Conservation (phyloP, 2,797 vertebrate genomes). For the Sorex maritimensis region DNA sequence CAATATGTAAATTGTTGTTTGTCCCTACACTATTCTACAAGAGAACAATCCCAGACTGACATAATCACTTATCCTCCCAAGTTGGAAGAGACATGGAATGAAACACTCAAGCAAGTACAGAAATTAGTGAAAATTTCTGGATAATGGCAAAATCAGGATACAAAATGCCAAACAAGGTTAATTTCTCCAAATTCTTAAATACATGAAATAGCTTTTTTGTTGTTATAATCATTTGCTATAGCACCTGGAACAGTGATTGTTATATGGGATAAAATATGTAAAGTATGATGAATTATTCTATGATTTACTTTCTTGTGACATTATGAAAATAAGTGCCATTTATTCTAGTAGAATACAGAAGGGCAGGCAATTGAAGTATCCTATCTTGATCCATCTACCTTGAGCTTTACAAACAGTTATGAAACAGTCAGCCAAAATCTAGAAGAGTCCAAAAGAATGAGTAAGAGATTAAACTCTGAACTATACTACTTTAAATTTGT, state of each 20-base stretch:
- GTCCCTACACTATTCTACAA: conserved; percentile 40
- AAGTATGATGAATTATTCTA: not conserved
- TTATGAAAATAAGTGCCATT: not conserved
- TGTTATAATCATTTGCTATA: not conserved
- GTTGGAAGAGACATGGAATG: not conserved
- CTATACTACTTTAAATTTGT: conserved; percentile 3
- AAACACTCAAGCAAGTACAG: not conserved
- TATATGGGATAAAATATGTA: not conserved
- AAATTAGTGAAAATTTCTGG: not conserved
- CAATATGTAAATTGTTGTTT: conserved; percentile 19
- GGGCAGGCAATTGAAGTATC: not conserved
- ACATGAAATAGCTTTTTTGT: not conserved
- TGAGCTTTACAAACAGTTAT: not conserved
- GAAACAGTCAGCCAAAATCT: not conserved
- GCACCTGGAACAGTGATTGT: not conserved
- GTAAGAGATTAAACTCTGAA: not conserved
- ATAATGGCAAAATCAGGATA: conserved; percentile 46
- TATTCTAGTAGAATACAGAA: not conserved
- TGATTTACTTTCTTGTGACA: not conserved
- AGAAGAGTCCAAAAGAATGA: not conserved
- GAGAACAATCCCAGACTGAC: conserved; percentile 51
- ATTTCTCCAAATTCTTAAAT: conserved; percentile 36
- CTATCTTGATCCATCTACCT: not conserved
- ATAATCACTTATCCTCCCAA: conserved; percentile 50
- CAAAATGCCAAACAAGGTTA: conserved; percentile 38